Percentiles rank a stretch among this genome's conserved stretches.
Conservation (phyloP, 2,797 vertebrate species). For the Lithobates sylvaticus region DNA sequence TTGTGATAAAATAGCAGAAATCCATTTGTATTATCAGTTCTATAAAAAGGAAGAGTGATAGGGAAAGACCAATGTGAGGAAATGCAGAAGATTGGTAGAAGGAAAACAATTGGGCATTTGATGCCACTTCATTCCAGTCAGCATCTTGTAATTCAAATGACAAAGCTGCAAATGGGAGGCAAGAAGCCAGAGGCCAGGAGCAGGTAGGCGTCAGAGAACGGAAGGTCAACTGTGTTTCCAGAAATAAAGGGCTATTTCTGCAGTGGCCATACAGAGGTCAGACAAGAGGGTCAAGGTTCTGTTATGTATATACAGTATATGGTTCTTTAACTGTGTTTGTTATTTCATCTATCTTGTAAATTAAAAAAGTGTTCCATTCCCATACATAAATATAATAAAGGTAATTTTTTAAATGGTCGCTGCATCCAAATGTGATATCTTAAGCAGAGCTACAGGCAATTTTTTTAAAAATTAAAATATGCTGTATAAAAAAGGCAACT, state of each 20-base stretch:
- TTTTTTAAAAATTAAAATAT: too few relatives aligned
- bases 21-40: too few relatives aligned
- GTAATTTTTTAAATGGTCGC: too few relatives aligned
- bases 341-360: too few relatives aligned
- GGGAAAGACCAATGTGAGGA: neutral
- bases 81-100: neutral
- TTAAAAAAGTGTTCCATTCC: too few relatives aligned
- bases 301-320: neutral
- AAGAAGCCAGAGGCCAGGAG: neutral
- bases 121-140: neutral
- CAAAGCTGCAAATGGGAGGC: neutral
- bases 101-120: neutral
- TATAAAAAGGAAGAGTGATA: too few relatives aligned
- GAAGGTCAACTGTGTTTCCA: neutral
- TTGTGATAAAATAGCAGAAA: too few relatives aligned
- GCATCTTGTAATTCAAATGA: neutral
- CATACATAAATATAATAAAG: too few relatives aligned
- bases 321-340: too few relatives aligned
- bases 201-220: neutral
- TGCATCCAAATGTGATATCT: too few relatives aligned
- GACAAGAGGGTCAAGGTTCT: neutral
- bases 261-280: neutral
- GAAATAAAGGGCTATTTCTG: neutral
- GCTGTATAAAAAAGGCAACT: too few relatives aligned
- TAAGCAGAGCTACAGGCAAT: too few relatives aligned